Evolutionary conservation across 2,888 invertebrate species (phyloP).

Genomic region (Drosophila quinaria): DNA sequence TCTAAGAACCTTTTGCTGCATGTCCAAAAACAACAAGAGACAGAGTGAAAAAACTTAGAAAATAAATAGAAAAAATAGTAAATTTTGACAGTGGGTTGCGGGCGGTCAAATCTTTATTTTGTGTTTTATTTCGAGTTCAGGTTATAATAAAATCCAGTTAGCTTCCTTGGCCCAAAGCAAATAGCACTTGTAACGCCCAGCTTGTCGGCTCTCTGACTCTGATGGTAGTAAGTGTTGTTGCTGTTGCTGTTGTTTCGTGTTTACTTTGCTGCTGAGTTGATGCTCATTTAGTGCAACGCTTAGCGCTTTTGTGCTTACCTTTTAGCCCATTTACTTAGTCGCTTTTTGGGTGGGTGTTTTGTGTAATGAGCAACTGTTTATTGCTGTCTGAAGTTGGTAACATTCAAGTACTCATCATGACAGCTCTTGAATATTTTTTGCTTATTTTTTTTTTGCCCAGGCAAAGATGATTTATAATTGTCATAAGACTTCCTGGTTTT

Average conservation of each 20-base stretch:
- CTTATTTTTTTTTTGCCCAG: constrained; percentile 67
- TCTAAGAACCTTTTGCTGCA: constrained; percentile 80
- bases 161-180: constrained; percentile 58
- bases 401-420: constrained; percentile 72
- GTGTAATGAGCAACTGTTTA: constrained; percentile 76
- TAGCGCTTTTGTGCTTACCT: constrained; percentile 37
- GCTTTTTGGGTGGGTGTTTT: constrained; percentile 64
- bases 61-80: neutral
- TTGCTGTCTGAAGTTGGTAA: constrained; percentile 62
- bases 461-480: constrained; percentile 76
- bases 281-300: constrained; percentile 54
- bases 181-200: constrained; percentile 61
- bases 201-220: constrained; percentile 30
- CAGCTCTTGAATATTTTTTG: constrained; percentile 60
- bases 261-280: constrained; percentile 57
- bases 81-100: constrained; percentile 63
- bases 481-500: constrained; percentile 77
- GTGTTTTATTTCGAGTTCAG: constrained; percentile 56
- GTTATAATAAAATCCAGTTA: constrained; percentile 65
- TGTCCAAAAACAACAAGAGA: constrained; percentile 61
- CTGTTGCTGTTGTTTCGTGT: constrained; percentile 46
- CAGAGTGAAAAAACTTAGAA: neutral
- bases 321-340: constrained; percentile 52
- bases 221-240: constrained; percentile 32
- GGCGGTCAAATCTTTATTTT: constrained; percentile 51